Conservation (phyloP, 92 coral and sea anemone genomes). For the Epizoanthus ramosus region DNA sequence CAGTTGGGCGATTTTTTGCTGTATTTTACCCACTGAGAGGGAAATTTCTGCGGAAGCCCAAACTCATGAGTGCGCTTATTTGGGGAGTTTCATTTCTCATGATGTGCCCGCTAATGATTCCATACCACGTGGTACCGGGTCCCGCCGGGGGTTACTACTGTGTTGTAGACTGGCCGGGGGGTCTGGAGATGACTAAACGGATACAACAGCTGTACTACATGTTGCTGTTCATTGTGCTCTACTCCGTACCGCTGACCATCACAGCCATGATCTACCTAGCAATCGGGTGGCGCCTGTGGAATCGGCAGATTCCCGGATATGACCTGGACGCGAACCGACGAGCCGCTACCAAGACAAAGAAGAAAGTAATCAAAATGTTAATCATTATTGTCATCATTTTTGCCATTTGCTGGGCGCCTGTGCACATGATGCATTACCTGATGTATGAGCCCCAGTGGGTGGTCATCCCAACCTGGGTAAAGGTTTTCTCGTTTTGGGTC, state of each 20-base stretch:
- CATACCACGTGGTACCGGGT: conserved; percentile 10
- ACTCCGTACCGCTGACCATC: conserved; percentile 37
- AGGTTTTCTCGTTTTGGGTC: conserved; percentile 29
- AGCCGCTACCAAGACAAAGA: conserved; percentile 42
- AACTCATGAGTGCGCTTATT: conserved; percentile 33
- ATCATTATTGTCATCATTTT: conserved; percentile 42
- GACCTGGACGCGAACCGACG: conserved; percentile 21
- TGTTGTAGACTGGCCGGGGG: conserved; percentile 33
- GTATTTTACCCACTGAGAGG: conserved; percentile 47
- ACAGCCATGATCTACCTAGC: conserved; percentile 30
- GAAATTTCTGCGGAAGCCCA: conserved; percentile 35
- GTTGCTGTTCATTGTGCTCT: conserved; percentile 29
- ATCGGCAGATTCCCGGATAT: conserved; percentile 49
- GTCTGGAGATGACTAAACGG: neutral
- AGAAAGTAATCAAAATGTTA: conserved; percentile 46
- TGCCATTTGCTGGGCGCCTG: conserved; percentile 58
- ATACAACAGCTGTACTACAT: conserved; percentile 46
- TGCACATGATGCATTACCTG: conserved; percentile 41
- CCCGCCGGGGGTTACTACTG: conserved; percentile 25
- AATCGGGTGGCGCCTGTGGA: conserved; percentile 48
- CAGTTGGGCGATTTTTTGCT: conserved; percentile 51
- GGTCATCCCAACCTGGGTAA: neutral
- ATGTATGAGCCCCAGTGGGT: conserved; percentile 19
- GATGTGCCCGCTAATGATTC: conserved; percentile 19
- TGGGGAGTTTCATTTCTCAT: conserved; percentile 41